Base-by-base conservation (phyloP, 1,140 invertebrate species). In the Cydia amplana region DNA sequence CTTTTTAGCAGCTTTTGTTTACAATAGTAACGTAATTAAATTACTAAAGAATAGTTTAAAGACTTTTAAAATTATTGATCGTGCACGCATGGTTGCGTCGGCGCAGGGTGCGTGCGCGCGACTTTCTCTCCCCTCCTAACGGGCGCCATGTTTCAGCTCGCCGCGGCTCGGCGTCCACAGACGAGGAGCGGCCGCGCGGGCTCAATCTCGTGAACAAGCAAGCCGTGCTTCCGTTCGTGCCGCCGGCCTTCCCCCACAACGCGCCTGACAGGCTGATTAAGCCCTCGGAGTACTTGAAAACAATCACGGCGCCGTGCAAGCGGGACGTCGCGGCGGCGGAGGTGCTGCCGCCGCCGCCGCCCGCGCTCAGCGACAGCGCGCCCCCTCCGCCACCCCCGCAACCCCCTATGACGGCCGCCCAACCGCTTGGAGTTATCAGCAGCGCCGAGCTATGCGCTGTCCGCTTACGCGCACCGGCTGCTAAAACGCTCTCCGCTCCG, bases 231-330 rank as follows among this genome's bases (percentile, higher is more conserved):
- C 96, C 97, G 77, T 98, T 98, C 94, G 96, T 98, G 87, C 97
- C 97, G 64, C 97, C 97, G 28, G 96, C 96, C 89, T 98, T 98
- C 93, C 95, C 95, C 40, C 94, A 95, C 84, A 94, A 93, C 80
- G 93, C 93, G 81, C 95, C 96, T 72, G 96, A 97, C 87, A 95
- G 95, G 55, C 94, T 98, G 63, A 97, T 98, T 85, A 98, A 98
- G 87, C 97, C 97, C 55, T 97, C 97, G 46, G 97, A 98, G 89
- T 98, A 98, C 91, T 93, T 98, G 76, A 95, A 95, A 82, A 97
- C 96, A 85, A 96, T 98, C 87, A 91, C 90, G 90, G 89, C 90
- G 86, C 90, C 90, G 73, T 91, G 89, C 86, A 91, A 91, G 87
- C 80, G 89, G 77, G 91, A 91, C 83, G 91, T 90, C 94, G 95